Evolutionary conservation across 1,140 invertebrate species (phyloP).

Genomic region (Aradophagus sp.): DNA sequence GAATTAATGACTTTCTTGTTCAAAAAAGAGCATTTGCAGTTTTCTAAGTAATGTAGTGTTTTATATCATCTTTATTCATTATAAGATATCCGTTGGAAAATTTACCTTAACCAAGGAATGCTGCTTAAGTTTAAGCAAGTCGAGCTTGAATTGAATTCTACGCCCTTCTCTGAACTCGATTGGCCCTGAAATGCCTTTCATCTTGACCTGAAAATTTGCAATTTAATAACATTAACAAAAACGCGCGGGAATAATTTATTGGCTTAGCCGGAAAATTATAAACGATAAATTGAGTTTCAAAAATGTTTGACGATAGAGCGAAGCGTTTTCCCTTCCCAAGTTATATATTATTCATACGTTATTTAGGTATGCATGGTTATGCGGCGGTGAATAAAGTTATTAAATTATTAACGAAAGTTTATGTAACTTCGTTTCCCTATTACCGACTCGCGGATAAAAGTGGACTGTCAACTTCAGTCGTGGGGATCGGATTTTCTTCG

Average conservation of each 20-base stretch:
- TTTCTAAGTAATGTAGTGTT: too few relatives aligned
- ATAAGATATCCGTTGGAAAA: too few relatives aligned
- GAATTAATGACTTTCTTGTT: too few relatives aligned
- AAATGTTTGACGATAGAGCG: constrained; percentile 25
- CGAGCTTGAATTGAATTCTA: constrained; percentile 83
- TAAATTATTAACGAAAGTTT: constrained; percentile 55
- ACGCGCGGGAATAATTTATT: constrained; percentile 19
- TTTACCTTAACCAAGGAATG: constrained; percentile 79
- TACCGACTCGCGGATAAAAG: constrained; percentile 27
- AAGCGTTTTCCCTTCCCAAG: constrained; percentile 21
- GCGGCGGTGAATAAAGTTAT: constrained; percentile 41
- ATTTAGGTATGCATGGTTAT: constrained; percentile 44
- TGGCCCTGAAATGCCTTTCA: constrained; percentile 84
- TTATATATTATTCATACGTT: constrained; percentile 51
- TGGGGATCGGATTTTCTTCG: constrained; percentile 33
- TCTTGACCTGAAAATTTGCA: constrained; percentile 79
- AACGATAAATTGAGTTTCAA: constrained; percentile 44
- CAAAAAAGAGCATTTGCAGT: constrained; percentile 1
- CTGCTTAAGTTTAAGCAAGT: constrained; percentile 85
- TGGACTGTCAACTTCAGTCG: constrained; percentile 33
- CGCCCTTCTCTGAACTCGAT: constrained; percentile 86
- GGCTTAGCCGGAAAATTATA: constrained; percentile 14
- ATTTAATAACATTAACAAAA: constrained; percentile 40
- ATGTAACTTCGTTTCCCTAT: constrained; percentile 31
- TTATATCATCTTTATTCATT: too few relatives aligned